Conservation (phyloP, 2,113 vertebrate species). For the Pteropus alecto region DNA sequence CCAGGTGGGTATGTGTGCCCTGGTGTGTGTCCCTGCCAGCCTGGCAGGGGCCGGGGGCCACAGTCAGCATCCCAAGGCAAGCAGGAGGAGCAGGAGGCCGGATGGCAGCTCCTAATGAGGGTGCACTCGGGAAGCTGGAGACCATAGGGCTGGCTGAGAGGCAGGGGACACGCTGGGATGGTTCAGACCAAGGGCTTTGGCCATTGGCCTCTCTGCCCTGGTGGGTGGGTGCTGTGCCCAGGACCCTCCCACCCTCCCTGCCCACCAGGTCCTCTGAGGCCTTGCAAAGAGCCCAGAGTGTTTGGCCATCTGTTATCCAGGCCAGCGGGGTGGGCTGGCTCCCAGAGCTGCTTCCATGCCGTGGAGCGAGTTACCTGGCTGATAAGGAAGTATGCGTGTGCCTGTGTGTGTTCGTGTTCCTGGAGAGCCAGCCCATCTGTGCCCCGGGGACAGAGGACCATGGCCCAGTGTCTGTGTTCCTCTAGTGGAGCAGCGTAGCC, state of each 20-base stretch:
- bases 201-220: background rate
- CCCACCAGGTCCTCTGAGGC: background rate
- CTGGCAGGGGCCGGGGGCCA: background rate
- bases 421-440: background rate
- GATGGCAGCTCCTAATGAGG: fast-evolving
- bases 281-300: fast-evolving
- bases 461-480: background rate
- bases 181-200: background rate
- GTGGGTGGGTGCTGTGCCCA: background rate
- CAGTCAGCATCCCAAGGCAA: background rate
- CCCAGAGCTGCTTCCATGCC: background rate
- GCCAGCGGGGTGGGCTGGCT: background rate
- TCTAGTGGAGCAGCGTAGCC: background rate
- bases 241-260: background rate
- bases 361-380: background rate
- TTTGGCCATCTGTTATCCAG: background rate
- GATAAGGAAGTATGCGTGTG: background rate
- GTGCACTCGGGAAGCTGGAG: too few relatives aligned
- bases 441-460: background rate
- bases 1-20: background rate
- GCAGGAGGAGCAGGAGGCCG: background rate
- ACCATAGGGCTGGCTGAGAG: background rate
- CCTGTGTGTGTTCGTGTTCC: background rate
- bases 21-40: background rate
- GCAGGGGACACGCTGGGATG: background rate